Percentiles rank a stretch among this genome's conserved stretches.
These are phyloP conservation scores for Dryobotodes eremita DNA, from an alignment of 2,888 invertebrate species.

Conservation along the genomic window DNA sequence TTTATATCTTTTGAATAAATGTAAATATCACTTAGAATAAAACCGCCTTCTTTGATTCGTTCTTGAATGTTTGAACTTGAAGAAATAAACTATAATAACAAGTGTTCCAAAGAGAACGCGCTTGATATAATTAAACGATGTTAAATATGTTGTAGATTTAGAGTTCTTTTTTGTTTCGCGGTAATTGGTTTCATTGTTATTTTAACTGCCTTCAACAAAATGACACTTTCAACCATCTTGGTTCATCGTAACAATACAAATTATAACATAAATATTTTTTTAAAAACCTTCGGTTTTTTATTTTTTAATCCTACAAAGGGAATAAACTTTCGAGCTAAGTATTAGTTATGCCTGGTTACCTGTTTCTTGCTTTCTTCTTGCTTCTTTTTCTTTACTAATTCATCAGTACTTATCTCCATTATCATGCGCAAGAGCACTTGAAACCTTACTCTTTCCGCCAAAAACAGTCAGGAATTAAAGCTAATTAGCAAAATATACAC, in stretches of 20 bases:
- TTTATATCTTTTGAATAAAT: constrained; percentile 53
- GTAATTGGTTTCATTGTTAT: background rate
- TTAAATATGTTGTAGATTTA: background rate
- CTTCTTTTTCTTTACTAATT: background rate
- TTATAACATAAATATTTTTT: background rate
- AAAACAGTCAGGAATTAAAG: constrained; percentile 5
- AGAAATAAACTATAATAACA: constrained; percentile 17
- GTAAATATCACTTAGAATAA: constrained; percentile 54
- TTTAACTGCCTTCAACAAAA: constrained; percentile 1
- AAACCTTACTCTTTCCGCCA: background rate
- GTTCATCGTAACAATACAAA: background rate
- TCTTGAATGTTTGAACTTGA: constrained; percentile 19
- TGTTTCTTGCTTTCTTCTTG: background rate
- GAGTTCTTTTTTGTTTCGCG: background rate
- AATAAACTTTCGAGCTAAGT: background rate
- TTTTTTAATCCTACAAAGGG: background rate
- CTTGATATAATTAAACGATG: background rate
- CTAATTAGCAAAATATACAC: constrained; percentile 17
- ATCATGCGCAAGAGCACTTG: background rate
- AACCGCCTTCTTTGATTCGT: constrained; percentile 36
- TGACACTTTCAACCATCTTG: background rate
- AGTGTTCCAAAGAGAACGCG: background rate
- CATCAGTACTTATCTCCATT: background rate
- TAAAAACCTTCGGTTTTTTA: background rate
- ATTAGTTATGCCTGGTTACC: background rate